Base-by-base conservation (phyloP, 2,888 invertebrate genomes). In the Spodoptera exigua region DNA sequence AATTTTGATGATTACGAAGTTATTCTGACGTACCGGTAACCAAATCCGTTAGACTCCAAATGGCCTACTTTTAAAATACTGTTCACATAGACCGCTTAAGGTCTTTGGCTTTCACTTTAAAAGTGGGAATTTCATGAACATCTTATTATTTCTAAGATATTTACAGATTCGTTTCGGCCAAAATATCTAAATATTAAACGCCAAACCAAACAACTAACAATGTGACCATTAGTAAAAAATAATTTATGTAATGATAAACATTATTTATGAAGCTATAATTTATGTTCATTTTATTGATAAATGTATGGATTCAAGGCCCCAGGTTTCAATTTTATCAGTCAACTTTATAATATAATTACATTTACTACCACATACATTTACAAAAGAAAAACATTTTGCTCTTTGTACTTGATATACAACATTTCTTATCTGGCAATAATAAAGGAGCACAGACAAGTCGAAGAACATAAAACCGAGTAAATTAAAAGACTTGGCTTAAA, bases 1-100 rank as follows among this genome's bases (percentile, higher is more conserved):
- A 74, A 74, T 74, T 74, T 74, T 63, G 63, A 75, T 75, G 79
- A 86, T 79, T 83, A 80, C 71, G 80, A 81, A 78, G 82, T 70
- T 61, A 64, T 57, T 81, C 84, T 87, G 87, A 89, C 89, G 89
- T 91, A 93, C 93, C 93, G 93, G 93, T 93, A 94, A 94, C 94
- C 93, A 93, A 93, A 86, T 85, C 85, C 80, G 82, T 80, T 82
- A 83, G 54, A 67, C 81, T 74, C 75, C 77, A 75, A 84, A 74
- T 88, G 86, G 86, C 87, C 88, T 87, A 88, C 78, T 86, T 87
- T 72, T 32, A 79, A 93, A 93, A 93, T 94, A 93, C 74, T 79
- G 71, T 70, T 78, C 62, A 74, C 78, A 81, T 73, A 74, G 74
- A 79, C 70, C 75, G 76, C 78, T 71, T 76, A 51, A 34, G 60